Base-by-base conservation (phyloP, 2,888 invertebrate species). In the Dicyrtoma fusca region DNA sequence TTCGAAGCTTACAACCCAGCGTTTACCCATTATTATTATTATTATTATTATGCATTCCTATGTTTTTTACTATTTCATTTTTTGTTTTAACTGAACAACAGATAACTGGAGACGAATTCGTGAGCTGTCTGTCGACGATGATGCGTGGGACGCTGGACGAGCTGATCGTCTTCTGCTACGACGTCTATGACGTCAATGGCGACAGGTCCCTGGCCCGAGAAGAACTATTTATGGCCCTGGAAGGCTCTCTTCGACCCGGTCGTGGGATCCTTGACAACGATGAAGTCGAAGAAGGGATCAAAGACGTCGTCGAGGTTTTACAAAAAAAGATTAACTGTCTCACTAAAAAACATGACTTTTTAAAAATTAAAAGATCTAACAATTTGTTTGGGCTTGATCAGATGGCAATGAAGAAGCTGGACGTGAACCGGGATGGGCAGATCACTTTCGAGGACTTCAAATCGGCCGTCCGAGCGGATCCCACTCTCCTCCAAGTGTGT, bases 301-400 rank as follows among this genome's bases (percentile, higher is more conserved):
- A 75, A 61, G 74, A 80, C n/a, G 72, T 80, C 65, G 77, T 80
- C 11, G 80, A 80, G 69, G n/a, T n/a, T n/a, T n/a, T n/a, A n/a
- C n/a, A n/a, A n/a, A n/a, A n/a, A n/a, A n/a, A n/a, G n/a, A n/a
- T n/a, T n/a, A n/a, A n/a, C n/a, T n/a, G n/a, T n/a, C n/a, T n/a
- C n/a, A n/a, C n/a, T n/a, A n/a, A n/a, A n/a, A n/a, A n/a, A n/a
- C n/a, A n/a, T n/a, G n/a, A n/a, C n/a, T n/a, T n/a, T n/a, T n/a
- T n/a, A n/a, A n/a, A n/a, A n/a, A n/a, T n/a, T n/a, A n/a, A n/a
- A n/a, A n/a, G n/a, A n/a, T n/a, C n/a, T n/a, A n/a, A n/a, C n/a
- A n/a, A n/a, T n/a, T n/a, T n/a, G n/a, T n/a, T n/a, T n/a, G n/a
- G n/a, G n/a, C n/a, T n/a, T n/a, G n/a, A n/a, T n/a, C n/a, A n/a